Percentiles rank a stretch among this genome's conserved stretches.
Evolutionary conservation across 2,888 invertebrate genomes (phyloP).

Genomic region (Ormyrus rosae): DNA sequence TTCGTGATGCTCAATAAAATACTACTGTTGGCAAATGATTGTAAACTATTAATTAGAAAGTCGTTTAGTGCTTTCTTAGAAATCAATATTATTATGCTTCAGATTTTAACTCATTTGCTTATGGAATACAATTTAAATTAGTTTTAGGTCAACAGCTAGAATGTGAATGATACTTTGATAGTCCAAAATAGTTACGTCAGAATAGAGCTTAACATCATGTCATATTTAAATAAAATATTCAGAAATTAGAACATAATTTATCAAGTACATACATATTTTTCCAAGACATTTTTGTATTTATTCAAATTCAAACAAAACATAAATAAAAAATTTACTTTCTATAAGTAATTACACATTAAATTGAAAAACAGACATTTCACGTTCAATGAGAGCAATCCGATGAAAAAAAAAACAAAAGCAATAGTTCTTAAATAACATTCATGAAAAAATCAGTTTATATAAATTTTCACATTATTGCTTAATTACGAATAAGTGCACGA

Average conservation of each 20-base stretch:
- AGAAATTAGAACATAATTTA: background rate
- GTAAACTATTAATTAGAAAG: background rate
- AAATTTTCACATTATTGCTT: no score
- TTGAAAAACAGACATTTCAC: background rate
- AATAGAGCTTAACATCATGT: background rate
- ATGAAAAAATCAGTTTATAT: no score
- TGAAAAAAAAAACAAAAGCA: no score
- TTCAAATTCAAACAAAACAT: background rate
- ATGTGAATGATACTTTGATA: background rate
- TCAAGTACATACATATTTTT: background rate
- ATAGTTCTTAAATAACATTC: no score
- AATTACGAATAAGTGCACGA: no score
- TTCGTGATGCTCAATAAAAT: background rate
- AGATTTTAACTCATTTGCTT: no score
- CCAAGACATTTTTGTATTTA: background rate
- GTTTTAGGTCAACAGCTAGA: no score
- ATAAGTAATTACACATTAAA: constrained; percentile 29
- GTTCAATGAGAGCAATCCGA: background rate
- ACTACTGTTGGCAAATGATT: no score
- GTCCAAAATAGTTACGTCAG: background rate
- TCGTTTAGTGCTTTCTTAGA: background rate
- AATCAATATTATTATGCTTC: no score
- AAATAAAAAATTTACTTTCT: constrained; percentile 37
- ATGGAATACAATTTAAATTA: no score
- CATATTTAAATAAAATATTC: background rate